A percentile compares a stretch with the other conserved stretches of the same genome.
These are phyloP conservation scores for Tetranychus piercei DNA, from an alignment of 2,888 invertebrate genomes.

Conservation along the genomic window DNA sequence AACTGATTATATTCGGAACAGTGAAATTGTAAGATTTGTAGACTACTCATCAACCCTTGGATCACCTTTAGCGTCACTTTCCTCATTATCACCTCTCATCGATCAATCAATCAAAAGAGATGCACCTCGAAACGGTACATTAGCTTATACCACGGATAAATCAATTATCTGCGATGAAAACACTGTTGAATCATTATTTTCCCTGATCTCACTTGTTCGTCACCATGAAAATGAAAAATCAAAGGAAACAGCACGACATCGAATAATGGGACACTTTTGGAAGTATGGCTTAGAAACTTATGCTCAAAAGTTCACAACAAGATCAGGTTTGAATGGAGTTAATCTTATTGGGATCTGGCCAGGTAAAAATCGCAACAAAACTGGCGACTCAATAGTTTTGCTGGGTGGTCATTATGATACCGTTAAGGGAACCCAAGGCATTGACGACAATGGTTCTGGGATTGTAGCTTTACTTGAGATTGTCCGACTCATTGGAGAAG, in stretches of 20 bases:
- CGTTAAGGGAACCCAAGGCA: constrained; percentile 27
- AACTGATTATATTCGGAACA: neutral
- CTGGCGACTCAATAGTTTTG: constrained; percentile 30
- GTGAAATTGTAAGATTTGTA: neutral
- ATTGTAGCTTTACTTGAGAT: constrained; percentile 31
- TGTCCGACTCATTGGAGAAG: constrained; percentile 28
- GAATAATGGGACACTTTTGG: neutral
- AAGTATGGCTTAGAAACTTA: constrained; percentile 6
- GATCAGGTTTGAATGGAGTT: constrained; percentile 26
- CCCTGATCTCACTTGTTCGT: neutral
- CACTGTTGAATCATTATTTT: neutral
- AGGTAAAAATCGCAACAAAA: constrained; percentile 30
- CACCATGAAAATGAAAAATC: neutral
- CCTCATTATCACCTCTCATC: neutral
- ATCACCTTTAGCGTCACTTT: neutral
- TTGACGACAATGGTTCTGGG: constrained; percentile 33
- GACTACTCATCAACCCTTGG: neutral
- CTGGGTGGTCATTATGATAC: constrained; percentile 34
- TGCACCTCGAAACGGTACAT: neutral
- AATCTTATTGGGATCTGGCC: constrained; percentile 32
- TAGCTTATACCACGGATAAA: neutral
- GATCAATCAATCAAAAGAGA: neutral
- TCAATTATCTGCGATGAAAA: neutral
- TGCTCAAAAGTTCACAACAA: neutral
- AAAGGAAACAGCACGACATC: neutral